Base-by-base conservation (phyloP, 2,888 invertebrate genomes). In the Strigamia transsilvanica region DNA sequence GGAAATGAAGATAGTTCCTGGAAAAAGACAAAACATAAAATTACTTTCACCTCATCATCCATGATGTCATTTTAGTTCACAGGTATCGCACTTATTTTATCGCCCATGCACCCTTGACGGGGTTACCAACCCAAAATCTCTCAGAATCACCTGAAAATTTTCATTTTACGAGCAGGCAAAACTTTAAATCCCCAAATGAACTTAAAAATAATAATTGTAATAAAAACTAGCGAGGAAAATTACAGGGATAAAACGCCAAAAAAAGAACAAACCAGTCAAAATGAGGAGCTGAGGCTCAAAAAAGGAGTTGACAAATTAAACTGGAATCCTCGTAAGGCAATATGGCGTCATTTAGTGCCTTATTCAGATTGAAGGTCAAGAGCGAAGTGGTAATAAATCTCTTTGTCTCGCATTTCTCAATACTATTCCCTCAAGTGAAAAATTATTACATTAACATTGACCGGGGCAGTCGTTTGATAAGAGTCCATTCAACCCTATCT, bases 281-380 rank as follows among this genome's bases (percentile, higher is more conserved):
- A 56, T 7, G 9, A 15, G 6, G 7, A 2, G 73, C 10, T 9
- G 13, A n/a, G 12, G 32, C 73, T 32, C 27, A 10, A 73, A 73
- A 27, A 32, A 73, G 66, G 13, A 32, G 73, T 73, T 23, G 73
- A 32, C 32, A 73, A n/a, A 73, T 32, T 27, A 27, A 23, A 27
- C 27, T 73, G 73, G 18, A 73, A 73, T 73, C 73, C 15, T 73
- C 32, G 12, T 27, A 73, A 13, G 73, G 73, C 27, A 73, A 73
- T 15, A 73, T 73, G 73, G 73, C 73, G 73, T 73, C 73, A 32
- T 73, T 73, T 73, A 73, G 73, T 73, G 73, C 73, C 73, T 73
- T 73, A 73, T 73, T 73, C 73, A 73, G 73, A 73, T 73, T 73
- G 73, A 73, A 73, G 73, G 73, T 73, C 73, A 73, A 73, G 73